These are phyloP conservation scores for Indicator maculatus DNA, from an alignment of 2,113 vertebrate genomes.

Conservation along the genomic window DNA sequence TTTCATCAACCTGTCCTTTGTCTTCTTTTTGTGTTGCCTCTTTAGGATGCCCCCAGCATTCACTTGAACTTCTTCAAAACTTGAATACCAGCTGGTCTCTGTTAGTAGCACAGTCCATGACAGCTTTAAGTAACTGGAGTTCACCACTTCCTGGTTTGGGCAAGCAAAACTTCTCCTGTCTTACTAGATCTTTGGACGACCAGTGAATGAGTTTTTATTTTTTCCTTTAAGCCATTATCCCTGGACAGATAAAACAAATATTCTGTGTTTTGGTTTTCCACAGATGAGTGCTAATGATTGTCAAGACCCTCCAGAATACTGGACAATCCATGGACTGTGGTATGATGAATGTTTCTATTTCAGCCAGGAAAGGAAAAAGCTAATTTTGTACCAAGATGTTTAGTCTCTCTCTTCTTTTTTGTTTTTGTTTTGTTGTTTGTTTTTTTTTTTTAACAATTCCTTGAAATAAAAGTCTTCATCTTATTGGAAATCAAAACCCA, in stretches of 20 bases:
- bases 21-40: not conserved
- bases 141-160: not conserved
- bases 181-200: not conserved
- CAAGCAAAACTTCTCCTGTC: not conserved
- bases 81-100: not conserved
- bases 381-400: not conserved
- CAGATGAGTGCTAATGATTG: conserved; percentile 71
- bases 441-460: not conserved
- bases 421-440: not conserved
- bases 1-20: not conserved
- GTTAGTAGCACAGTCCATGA: not conserved
- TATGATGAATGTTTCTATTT: conserved; percentile 29
- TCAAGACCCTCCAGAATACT: conserved; percentile 71
- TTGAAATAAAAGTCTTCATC: not conserved
- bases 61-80: not conserved
- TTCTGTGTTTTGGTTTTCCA: not conserved
- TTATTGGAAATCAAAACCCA: not conserved
- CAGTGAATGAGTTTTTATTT: not conserved
- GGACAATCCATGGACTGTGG: conserved; percentile 83
- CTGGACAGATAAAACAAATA: not conserved
- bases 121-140: not conserved
- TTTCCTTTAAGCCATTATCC: not conserved
- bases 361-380: not conserved
- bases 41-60: not conserved
- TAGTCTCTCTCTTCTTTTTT: not conserved